Percentiles rank a stretch among this genome's conserved stretches.
phyloP scores from a whole-genome alignment of 2,888 invertebrate species.

The Trachelus stipa region DNA sequence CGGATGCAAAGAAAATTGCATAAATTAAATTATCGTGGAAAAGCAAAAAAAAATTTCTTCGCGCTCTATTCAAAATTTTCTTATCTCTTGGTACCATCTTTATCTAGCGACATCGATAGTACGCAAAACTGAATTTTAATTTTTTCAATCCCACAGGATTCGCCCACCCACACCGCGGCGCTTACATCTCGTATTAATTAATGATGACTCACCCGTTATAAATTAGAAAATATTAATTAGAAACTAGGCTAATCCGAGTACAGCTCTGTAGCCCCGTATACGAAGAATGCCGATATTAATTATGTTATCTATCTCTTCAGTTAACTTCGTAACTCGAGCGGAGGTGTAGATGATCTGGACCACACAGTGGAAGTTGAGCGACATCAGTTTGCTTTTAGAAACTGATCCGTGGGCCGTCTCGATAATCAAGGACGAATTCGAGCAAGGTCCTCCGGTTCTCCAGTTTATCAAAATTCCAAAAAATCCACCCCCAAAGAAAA shows the following conservation, averaged over 20 bases:
- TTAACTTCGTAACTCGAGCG: conserved; percentile 2
- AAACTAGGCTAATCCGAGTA: conserved; percentile 23
- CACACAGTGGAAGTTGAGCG: conserved; percentile 3
- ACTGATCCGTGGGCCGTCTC: conserved; percentile 2
- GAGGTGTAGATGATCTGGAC: conserved; percentile 16
- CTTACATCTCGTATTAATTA: conserved; percentile 7
- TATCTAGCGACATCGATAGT: background rate
- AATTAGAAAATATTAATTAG: conserved; percentile 25
- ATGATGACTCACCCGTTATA: conserved; percentile 18
- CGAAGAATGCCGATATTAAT: conserved; percentile 20
- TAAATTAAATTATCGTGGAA: background rate
- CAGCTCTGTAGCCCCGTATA: conserved; percentile 9
- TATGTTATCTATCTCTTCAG: conserved; percentile 21
- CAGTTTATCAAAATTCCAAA: background rate
- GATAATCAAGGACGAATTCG: background rate
- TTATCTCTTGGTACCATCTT: background rate
- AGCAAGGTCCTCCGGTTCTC: background rate
- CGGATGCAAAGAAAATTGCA: background rate
- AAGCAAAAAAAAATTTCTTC: background rate
- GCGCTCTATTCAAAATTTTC: background rate
- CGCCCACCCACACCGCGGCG: too few relatives aligned
- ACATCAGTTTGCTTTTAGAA: conserved; percentile 18
- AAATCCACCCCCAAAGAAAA: too few relatives aligned
- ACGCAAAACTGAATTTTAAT: background rate
- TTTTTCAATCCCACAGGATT: background rate